Percentiles rank a stretch among this genome's conserved stretches.
phyloP scores from a whole-genome alignment of 2,888 invertebrate species.

The Pristionchus exspectatus region DNA sequence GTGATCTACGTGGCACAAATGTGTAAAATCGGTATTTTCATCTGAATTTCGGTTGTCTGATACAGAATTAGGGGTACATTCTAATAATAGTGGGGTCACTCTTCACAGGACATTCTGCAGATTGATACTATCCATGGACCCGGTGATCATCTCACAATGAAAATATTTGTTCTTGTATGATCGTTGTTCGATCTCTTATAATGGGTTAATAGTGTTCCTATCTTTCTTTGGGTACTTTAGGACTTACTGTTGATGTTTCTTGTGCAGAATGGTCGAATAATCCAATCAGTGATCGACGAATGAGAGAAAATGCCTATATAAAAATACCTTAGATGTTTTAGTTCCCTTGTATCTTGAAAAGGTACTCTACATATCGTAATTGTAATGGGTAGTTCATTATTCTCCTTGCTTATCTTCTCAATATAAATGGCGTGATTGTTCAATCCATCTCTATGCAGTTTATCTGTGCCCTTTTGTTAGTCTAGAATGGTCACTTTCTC shows the following conservation, averaged over 20 bases:
- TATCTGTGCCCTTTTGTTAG: not conserved
- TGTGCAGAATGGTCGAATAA: not conserved
- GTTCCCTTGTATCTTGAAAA: not conserved
- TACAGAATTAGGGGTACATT: no score
- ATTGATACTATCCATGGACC: not conserved
- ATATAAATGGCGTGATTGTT: slow-evolving; percentile 12
- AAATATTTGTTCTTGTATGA: not conserved
- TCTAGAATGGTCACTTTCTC: not conserved
- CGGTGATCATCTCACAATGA: not conserved
- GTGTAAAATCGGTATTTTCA: no score
- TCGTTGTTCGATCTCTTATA: slow-evolving; percentile 9
- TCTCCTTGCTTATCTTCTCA: not conserved
- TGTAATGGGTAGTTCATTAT: not conserved
- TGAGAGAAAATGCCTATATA: not conserved
- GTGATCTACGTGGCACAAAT: no score
- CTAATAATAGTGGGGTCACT: no score
- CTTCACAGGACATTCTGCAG: no score
- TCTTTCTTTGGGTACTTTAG: not conserved
- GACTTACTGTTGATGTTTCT: slow-evolving; percentile 22
- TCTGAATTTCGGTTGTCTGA: no score
- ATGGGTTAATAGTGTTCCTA: not conserved
- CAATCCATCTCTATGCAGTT: not conserved
- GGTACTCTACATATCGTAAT: not conserved
- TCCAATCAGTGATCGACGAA: slow-evolving; percentile 17
- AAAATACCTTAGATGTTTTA: not conserved